phyloP scores from a whole-genome alignment of 1,140 invertebrate genomes.

The Vanessa atalanta region DNA sequence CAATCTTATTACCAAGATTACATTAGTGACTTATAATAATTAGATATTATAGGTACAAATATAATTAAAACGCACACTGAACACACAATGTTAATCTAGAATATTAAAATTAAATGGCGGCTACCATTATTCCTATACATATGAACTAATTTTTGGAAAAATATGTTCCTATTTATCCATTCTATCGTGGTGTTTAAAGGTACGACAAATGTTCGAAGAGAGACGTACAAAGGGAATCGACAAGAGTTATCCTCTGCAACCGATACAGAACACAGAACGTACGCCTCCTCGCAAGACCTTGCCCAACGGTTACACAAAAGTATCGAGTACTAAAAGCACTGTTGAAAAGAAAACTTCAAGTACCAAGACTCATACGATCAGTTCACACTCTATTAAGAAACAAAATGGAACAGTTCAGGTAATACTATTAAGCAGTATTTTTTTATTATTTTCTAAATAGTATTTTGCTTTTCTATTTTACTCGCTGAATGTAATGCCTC shows the following conservation, averaged over 20 bases:
- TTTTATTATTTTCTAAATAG: too few relatives aligned
- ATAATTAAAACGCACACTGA: too few relatives aligned
- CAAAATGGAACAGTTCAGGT: constrained; percentile 49
- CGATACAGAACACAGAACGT: constrained; percentile 79
- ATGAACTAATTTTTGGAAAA: too few relatives aligned
- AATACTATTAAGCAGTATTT: neutral
- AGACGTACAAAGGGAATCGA: constrained; percentile 88
- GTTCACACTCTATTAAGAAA: constrained; percentile 56
- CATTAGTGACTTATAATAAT: too few relatives aligned
- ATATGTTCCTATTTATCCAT: too few relatives aligned
- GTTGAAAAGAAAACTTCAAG: constrained; percentile 55
- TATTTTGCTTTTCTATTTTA: too few relatives aligned
- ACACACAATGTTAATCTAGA: too few relatives aligned
- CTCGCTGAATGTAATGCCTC: too few relatives aligned
- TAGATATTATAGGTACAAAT: too few relatives aligned
- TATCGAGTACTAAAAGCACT: constrained; percentile 32
- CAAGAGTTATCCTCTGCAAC: constrained; percentile 90
- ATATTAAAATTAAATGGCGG: too few relatives aligned
- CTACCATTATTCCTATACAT: too few relatives aligned
- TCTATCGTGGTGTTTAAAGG: constrained; percentile 60
- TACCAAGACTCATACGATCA: constrained; percentile 54
- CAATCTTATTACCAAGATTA: too few relatives aligned
- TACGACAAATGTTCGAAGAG: constrained; percentile 91
- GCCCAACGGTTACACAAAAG: constrained; percentile 65
- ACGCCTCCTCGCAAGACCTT: constrained; percentile 71